phyloP scores from a whole-genome alignment of 2,888 invertebrate genomes.

The Elegia similella region DNA sequence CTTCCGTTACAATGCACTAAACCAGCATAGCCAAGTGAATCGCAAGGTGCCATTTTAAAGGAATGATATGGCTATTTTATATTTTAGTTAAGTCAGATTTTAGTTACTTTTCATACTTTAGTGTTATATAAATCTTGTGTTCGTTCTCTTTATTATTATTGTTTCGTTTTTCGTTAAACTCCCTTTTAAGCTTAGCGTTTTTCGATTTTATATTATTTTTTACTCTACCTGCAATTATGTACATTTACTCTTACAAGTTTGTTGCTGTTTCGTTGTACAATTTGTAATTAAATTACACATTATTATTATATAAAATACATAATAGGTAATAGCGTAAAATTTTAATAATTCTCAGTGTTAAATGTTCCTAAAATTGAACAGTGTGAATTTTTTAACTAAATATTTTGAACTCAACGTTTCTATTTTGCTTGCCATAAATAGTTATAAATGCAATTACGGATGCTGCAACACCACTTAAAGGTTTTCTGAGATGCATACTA shows the following conservation, averaged over 20 bases:
- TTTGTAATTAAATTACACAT: slow-evolving; percentile 62
- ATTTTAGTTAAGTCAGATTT: slow-evolving; percentile 62
- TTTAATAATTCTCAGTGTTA: slow-evolving; percentile 77
- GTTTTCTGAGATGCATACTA: background rate
- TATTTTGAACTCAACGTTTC: slow-evolving; percentile 47
- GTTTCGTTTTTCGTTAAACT: slow-evolving; percentile 45
- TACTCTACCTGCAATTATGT: slow-evolving; percentile 35
- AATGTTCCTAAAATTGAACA: slow-evolving; percentile 80
- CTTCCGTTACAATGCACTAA: slow-evolving; percentile 37
- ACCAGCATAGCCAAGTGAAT: slow-evolving; percentile 62
- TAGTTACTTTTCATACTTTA: slow-evolving; percentile 56
- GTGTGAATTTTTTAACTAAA: slow-evolving; percentile 63
- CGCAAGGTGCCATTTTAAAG: slow-evolving; percentile 72
- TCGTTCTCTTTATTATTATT: slow-evolving; percentile 56
- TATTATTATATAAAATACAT: slow-evolving; percentile 56
- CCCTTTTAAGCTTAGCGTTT: slow-evolving; percentile 37
- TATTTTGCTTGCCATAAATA: slow-evolving; percentile 71
- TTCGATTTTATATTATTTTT: slow-evolving; percentile 34
- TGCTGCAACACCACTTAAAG: slow-evolving; percentile 25
- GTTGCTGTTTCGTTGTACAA: slow-evolving; percentile 61
- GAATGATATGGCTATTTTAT: slow-evolving; percentile 71
- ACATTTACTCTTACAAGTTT: slow-evolving; percentile 45
- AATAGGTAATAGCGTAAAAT: slow-evolving; percentile 70
- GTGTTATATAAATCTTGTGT: slow-evolving; percentile 66
- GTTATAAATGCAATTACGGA: slow-evolving; percentile 50